Base-by-base conservation (phyloP, 2,888 invertebrate genomes). In the Leuctra nigra region DNA sequence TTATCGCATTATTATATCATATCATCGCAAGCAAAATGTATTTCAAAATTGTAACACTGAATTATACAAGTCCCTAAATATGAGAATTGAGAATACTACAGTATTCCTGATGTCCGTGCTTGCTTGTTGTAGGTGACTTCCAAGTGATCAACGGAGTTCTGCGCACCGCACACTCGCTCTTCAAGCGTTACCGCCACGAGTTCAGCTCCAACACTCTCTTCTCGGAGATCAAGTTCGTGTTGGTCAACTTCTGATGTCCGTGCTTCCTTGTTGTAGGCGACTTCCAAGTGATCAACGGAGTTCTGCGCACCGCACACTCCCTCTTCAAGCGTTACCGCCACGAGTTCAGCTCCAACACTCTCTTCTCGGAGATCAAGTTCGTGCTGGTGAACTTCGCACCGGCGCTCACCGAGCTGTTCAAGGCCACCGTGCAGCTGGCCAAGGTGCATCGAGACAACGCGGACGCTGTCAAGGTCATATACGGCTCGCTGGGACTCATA, bases 321-420 rank as follows among this genome's bases (percentile, higher is more conserved):
- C 76, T 99, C 1, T 98, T 99, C 75, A 94, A 95, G 71, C 82
- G 92, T 63, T 98, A 99, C 73, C 82, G 98, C 52, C 91, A 86
- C 68, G 97, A 98, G 73, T 94, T 95, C 71, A 95, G 96, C 71
- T 95, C 96, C 0, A 88, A 98, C 69, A 81, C 82, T 59, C 77
- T 99, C 2, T 99, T 98, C 97, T 83, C 83, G 53, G 99, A 99
- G 75, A 98, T 99, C 61, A 96, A 96, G 71, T 88, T 91, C 74
- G 98, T 99, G 1, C 73, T 99, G 63, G 92, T 94, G 59, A 87
- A 87, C 65, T 89, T 99, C 74, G 95, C 98, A 0, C 84, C 90
- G 66, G 94, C 97, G 0, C 78, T 99, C 36, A 98, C 98, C 0
- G 89, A 94, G 70, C 77, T 99, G 2, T 87, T 96, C 71, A 77